These are phyloP conservation scores for Gobius niger DNA, from an alignment of 2,113 vertebrate genomes.

Conservation along the genomic window DNA sequence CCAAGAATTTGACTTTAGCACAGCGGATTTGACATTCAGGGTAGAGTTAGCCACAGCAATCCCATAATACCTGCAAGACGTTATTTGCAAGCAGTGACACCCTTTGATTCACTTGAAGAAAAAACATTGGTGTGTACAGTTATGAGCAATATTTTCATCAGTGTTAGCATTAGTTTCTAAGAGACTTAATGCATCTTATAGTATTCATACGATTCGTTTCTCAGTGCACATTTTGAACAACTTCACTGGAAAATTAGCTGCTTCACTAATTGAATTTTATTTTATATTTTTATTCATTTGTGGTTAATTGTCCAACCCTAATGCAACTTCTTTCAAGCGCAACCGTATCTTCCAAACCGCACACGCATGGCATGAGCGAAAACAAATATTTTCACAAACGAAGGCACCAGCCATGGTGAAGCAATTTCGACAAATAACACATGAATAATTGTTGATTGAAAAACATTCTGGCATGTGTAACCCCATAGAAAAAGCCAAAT, in stretches of 20 bases:
- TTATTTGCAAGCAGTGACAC: background rate
- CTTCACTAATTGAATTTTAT: no score
- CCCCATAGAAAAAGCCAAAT: conserved; percentile 51
- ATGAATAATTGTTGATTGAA: conserved; percentile 51
- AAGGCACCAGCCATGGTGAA: conserved; percentile 29
- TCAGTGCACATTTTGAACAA: no score
- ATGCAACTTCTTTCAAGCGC: background rate
- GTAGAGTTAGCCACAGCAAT: conserved; percentile 12
- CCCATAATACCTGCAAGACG: background rate
- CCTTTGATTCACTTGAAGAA: no score
- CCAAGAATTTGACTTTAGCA: conserved; percentile 59
- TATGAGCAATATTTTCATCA: no score
- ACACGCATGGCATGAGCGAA: background rate
- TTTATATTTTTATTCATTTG: no score
- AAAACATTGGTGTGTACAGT: no score
- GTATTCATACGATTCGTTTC: no score
- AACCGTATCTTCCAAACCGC: background rate
- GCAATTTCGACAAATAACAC: conserved; percentile 44
- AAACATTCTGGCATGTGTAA: conserved; percentile 47
- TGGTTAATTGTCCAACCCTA: no score
- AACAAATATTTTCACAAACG: conserved; percentile 6
- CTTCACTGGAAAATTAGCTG: no score
- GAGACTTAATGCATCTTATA: no score
- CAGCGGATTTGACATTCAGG: conserved; percentile 20
- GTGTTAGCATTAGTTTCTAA: no score